phyloP scores from a whole-genome alignment of 2,113 vertebrate species.

The Jaculus jaculus region DNA sequence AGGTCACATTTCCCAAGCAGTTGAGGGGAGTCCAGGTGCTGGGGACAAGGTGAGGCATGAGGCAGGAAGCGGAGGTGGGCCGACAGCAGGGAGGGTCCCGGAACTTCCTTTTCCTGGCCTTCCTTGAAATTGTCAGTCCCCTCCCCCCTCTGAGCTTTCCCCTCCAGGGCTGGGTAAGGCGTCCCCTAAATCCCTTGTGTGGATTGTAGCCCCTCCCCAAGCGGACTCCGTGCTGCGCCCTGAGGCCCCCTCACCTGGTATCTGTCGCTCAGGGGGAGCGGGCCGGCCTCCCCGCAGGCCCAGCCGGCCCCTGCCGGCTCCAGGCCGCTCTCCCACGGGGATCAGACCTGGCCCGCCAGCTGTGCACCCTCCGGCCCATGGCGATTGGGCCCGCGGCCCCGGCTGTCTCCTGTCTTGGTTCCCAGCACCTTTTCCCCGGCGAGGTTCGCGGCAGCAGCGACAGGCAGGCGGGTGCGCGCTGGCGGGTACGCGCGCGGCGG shows the following conservation, averaged over 20 bases:
- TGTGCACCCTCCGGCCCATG: constrained; percentile 70
- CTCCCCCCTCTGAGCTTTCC: not conserved
- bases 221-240: not conserved
- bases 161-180: not conserved
- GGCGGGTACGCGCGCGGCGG: constrained; percentile 54
- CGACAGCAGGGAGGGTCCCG: constrained; percentile 66
- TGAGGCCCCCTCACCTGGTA: constrained; percentile 68
- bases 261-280: constrained; percentile 69
- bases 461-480: constrained; percentile 54
- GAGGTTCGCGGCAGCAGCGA: constrained; percentile 39
- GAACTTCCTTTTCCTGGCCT: constrained; percentile 69
- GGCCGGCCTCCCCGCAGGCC: constrained; percentile 64
- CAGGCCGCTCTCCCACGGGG: constrained; percentile 64
- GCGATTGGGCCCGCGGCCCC: constrained; percentile 72
- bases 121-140: constrained; percentile 20
- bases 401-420: constrained; percentile 32
- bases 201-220: not conserved
- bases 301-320: constrained; percentile 62
- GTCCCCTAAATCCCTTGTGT: not conserved
- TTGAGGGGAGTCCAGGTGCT: constrained; percentile 19
- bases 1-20: constrained; percentile 58
- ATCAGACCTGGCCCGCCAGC: constrained; percentile 61
- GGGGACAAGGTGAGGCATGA: constrained; percentile 60
- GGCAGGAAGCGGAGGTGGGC: constrained; percentile 74
- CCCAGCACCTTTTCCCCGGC: constrained; percentile 63